phyloP scores from a whole-genome alignment of 2,888 invertebrate species.

The Morpho achilles region DNA sequence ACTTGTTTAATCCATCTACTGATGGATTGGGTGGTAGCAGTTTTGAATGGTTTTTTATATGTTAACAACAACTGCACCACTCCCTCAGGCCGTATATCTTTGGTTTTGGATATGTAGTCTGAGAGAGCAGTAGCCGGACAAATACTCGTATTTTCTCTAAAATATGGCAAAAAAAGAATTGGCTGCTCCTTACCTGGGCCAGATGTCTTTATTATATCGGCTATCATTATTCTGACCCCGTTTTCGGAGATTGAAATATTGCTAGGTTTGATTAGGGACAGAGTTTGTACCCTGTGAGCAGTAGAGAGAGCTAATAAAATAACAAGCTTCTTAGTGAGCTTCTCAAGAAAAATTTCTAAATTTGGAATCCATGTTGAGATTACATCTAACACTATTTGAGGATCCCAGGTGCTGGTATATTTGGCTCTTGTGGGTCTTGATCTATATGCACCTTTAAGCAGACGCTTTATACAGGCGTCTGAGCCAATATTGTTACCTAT shows the following conservation, averaged over 20 bases:
- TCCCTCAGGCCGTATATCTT: too few relatives aligned
- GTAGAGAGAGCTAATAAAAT: conserved; percentile 21
- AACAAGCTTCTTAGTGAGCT: conserved; percentile 14
- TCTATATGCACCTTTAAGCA: conserved; percentile 26
- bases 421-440: conserved; percentile 31
- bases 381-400: conserved; percentile 29
- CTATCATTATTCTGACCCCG: background rate
- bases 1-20: too few relatives aligned
- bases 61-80: too few relatives aligned
- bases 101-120: too few relatives aligned
- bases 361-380: conserved; percentile 28
- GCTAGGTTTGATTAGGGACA: conserved; percentile 25
- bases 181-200: background rate
- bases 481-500: conserved; percentile 26
- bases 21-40: too few relatives aligned
- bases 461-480: conserved; percentile 24
- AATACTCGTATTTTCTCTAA: too few relatives aligned
- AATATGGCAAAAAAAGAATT: too few relatives aligned
- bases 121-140: too few relatives aligned
- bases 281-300: conserved; percentile 29
- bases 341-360: conserved; percentile 9
- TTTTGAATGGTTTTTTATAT: too few relatives aligned
- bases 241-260: conserved; percentile 17
- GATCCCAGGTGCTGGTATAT: conserved; percentile 34
- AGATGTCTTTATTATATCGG: conserved; percentile 7